Conservation (phyloP, 2,888 invertebrate species). For the Xanthorhoe spadicearia region DNA sequence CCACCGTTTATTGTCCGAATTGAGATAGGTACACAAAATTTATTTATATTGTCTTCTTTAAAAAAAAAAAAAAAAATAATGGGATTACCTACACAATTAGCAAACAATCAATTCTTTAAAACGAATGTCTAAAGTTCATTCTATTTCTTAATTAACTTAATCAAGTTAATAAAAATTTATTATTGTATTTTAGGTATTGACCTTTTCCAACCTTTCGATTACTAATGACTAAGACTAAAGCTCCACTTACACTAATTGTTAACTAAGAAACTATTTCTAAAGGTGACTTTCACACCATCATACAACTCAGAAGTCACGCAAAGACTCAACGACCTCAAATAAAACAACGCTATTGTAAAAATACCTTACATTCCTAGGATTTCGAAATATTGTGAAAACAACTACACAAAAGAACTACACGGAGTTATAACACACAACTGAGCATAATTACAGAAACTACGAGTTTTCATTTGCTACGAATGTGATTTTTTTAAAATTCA, state of each 20-base stretch:
- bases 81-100: too few relatives aligned
- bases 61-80: too few relatives aligned
- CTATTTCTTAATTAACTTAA: too few relatives aligned
- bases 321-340: conserved; percentile 33
- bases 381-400: conserved; percentile 34
- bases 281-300: conserved; percentile 41
- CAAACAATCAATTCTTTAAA: too few relatives aligned
- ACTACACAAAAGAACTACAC: conserved; percentile 16
- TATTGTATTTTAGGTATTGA: neutral
- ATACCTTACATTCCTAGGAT: conserved; percentile 33
- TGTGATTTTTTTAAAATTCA: too few relatives aligned
- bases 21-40: too few relatives aligned
- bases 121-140: too few relatives aligned
- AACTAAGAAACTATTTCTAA: conserved; percentile 30
- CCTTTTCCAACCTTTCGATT: conserved; percentile 33
- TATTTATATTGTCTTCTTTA: too few relatives aligned
- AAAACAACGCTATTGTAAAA: conserved; percentile 34
- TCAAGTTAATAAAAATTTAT: too few relatives aligned
- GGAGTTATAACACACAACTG: conserved; percentile 8
- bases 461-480: too few relatives aligned
- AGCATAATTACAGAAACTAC: neutral
- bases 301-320: conserved; percentile 36
- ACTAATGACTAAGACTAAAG: conserved; percentile 28
- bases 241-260: conserved; percentile 37
- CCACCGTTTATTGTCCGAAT: too few relatives aligned